Conservation (phyloP, 2,113 vertebrate species). For the Cottus gobio region DNA sequence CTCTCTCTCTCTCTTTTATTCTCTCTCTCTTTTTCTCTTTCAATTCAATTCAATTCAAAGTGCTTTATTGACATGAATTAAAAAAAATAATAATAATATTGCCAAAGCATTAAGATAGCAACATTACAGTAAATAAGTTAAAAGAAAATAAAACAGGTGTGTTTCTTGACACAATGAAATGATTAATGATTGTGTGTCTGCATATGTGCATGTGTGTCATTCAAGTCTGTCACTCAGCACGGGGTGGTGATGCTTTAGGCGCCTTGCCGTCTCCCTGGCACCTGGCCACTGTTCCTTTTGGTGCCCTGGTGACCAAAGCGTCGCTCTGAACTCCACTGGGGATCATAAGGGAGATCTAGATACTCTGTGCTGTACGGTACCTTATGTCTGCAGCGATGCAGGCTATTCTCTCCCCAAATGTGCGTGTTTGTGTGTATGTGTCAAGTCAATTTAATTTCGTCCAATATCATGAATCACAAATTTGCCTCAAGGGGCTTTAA, state of each 20-base stretch:
- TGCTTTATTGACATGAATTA: too few relatives aligned
- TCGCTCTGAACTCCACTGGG: conserved; percentile 27
- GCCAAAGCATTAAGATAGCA: too few relatives aligned
- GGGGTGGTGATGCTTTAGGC: conserved; percentile 52
- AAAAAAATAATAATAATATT: too few relatives aligned
- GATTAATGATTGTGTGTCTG: too few relatives aligned
- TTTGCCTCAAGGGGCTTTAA: background rate
- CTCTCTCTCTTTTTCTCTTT: too few relatives aligned
- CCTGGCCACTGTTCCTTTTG: conserved; percentile 62
- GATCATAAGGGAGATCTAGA: conserved; percentile 20
- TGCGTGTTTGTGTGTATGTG: conserved; percentile 39
- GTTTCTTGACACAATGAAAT: too few relatives aligned
- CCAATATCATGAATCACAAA: background rate
- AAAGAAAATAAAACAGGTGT: too few relatives aligned
- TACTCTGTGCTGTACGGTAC: conserved; percentile 7
- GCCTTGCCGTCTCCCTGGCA: conserved; percentile 66
- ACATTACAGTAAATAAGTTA: too few relatives aligned
- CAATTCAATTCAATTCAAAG: too few relatives aligned
- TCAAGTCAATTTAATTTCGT: background rate
- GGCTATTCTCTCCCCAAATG: conserved; percentile 53
- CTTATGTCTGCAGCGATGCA: conserved; percentile 17
- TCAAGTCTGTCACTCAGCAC: conserved; percentile 49
- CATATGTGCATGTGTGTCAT: conserved; percentile 31
- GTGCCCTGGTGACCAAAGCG: conserved; percentile 66
- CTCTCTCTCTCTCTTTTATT: too few relatives aligned